Conservation (phyloP, 2,113 vertebrate genomes). For the Corynorhinus townsendii region DNA sequence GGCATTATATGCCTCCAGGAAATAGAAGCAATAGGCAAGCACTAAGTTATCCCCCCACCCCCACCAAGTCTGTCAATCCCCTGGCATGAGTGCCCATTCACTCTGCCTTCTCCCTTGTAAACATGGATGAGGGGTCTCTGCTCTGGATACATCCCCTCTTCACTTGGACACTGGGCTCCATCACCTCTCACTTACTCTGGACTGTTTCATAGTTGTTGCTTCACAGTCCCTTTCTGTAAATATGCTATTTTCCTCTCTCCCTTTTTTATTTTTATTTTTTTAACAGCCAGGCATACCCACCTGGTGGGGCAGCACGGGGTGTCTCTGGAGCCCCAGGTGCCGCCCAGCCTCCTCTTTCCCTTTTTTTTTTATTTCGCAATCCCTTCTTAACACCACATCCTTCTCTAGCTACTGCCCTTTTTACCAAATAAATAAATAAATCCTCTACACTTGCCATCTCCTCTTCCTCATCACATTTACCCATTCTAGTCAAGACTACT, state of each 20-base stretch:
- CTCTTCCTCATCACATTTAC: background rate
- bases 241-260: too few species aligned
- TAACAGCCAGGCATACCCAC: too few species aligned
- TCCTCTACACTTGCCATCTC: background rate
- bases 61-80: background rate
- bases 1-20: too few species aligned
- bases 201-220: background rate
- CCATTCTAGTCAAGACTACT: background rate
- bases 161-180: background rate
- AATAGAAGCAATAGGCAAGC: background rate
- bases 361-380: background rate
- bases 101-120: background rate
- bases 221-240: background rate
- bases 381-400: background rate
- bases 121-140: background rate
- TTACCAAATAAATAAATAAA: background rate
- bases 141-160: background rate
- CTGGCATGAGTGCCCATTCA: accelerated
- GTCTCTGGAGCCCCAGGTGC: too few species aligned
- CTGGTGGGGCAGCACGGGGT: too few species aligned
- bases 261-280: too few species aligned
- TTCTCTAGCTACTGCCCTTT: background rate
- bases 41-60: background rate
- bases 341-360: background rate
- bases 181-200: background rate